Percentiles rank a stretch among this genome's conserved stretches.
These are phyloP conservation scores for Agonopterix arenella DNA, from an alignment of 2,888 invertebrate species.

Conservation along the genomic window DNA sequence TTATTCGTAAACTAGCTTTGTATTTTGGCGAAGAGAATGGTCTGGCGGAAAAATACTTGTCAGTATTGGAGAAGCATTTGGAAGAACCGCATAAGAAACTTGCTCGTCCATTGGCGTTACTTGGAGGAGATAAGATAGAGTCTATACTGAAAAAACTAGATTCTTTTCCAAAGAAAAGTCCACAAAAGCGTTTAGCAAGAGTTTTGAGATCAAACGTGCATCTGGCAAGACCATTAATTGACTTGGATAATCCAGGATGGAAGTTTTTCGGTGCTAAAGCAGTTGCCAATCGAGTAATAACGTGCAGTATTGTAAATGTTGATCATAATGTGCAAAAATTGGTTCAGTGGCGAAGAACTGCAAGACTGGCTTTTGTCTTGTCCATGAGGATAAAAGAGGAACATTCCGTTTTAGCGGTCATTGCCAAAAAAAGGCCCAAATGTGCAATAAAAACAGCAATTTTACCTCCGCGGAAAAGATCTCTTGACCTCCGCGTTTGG, in stretches of 20 bases:
- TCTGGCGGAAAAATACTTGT: slow-evolving; percentile 24
- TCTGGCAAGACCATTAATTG: slow-evolving; percentile 27
- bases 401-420: slow-evolving; percentile 19
- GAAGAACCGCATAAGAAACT: slow-evolving; percentile 10
- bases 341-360: slow-evolving; percentile 29
- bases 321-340: slow-evolving; percentile 22
- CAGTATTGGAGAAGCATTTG: slow-evolving; percentile 10
- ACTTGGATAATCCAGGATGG: slow-evolving; percentile 32
- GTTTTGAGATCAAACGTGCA: slow-evolving; percentile 37
- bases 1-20: slow-evolving; percentile 31
- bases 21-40: slow-evolving; percentile 43
- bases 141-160: slow-evolving; percentile 9
- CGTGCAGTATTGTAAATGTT: slow-evolving; percentile 23
- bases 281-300: slow-evolving; percentile 31
- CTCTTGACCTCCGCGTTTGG: slow-evolving; percentile 31
- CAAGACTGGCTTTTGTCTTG: slow-evolving; percentile 30
- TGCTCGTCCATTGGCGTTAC: slow-evolving; percentile 16
- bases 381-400: slow-evolving; percentile 23
- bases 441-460: slow-evolving; percentile 31
- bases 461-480: slow-evolving; percentile 19
- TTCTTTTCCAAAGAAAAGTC: slow-evolving; percentile 12
- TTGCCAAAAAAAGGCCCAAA: slow-evolving; percentile 26
- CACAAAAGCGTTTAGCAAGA: slow-evolving; percentile 18
- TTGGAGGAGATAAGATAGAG: neutral
- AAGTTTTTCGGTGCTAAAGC: slow-evolving; percentile 35